These are phyloP conservation scores for Aphelinus certus DNA, from an alignment of 1,140 invertebrate genomes.

Conservation along the genomic window DNA sequence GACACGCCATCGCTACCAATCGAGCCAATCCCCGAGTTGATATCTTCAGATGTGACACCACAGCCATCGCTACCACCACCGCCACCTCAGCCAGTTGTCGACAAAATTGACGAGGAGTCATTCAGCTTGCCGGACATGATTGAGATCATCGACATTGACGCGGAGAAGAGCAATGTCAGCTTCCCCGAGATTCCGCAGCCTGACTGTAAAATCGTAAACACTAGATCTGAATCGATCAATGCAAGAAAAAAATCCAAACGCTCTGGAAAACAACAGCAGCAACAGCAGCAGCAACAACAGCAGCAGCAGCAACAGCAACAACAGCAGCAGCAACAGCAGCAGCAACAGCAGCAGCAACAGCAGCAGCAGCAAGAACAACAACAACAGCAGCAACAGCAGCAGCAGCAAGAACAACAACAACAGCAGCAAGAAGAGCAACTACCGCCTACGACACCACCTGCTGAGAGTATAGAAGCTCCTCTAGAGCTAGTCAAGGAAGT, in stretches of 20 bases:
- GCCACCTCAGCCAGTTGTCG: conserved; percentile 1
- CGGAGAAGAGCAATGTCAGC: conserved; percentile 22
- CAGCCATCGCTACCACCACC: background rate
- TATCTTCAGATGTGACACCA: background rate
- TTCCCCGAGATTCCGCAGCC: conserved; percentile 8
- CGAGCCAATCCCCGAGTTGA: conserved; percentile 29
- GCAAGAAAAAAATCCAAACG: conserved; percentile 21
- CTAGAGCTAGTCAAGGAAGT: background rate
- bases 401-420: conserved; percentile 25
- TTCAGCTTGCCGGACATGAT: conserved; percentile 41
- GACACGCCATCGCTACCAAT: conserved; percentile 53
- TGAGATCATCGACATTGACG: conserved; percentile 61
- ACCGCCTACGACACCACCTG: too few species aligned
- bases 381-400: conserved; percentile 40
- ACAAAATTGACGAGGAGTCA: conserved; percentile 5
- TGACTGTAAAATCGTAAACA: conserved; percentile 53
- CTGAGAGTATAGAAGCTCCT: background rate
- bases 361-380: conserved; percentile 8
- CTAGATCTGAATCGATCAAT: conserved; percentile 9
- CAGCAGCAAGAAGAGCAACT: too few species aligned
- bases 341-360: background rate
- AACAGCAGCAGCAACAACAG: too few species aligned
- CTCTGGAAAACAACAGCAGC: background rate
- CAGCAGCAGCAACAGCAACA: background rate
- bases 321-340: too few species aligned